Evolutionary conservation across 2,888 invertebrate species (phyloP).

Genomic region (Lampropteryx suffumata): DNA sequence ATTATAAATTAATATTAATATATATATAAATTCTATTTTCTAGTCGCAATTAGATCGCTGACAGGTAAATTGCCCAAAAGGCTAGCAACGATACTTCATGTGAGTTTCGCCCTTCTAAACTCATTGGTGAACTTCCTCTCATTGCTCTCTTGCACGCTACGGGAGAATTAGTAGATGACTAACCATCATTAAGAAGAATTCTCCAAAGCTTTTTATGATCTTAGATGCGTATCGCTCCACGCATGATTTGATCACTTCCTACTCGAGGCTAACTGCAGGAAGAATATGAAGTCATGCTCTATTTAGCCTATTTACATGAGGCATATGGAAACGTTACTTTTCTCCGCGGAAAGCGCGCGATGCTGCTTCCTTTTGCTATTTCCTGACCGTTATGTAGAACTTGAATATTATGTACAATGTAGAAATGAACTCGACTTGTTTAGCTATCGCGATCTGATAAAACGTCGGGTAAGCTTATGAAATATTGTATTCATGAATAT

Average conservation of each 20-base stretch:
- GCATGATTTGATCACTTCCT: conserved; percentile 18
- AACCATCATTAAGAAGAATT: too few relatives aligned
- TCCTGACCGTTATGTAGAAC: conserved; percentile 12
- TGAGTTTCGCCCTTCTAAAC: too few relatives aligned
- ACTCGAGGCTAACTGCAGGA: conserved; percentile 9
- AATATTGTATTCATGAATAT: neutral
- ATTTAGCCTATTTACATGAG: conserved; percentile 20
- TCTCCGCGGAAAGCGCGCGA: conserved; percentile 10
- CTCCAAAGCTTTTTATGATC: neutral
- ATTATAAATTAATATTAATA: too few relatives aligned
- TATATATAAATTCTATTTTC: too few relatives aligned
- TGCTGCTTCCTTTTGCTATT: conserved; percentile 20
- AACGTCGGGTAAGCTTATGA: neutral
- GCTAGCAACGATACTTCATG: too few relatives aligned
- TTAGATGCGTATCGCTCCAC: conserved; percentile 4
- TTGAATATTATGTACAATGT: neutral
- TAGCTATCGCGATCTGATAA: conserved; percentile 1
- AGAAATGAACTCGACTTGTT: neutral
- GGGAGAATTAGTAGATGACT: too few relatives aligned
- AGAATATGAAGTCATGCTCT: conserved; percentile 15
- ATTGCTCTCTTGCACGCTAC: too few relatives aligned
- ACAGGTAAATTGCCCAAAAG: too few relatives aligned
- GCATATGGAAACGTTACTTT: conserved; percentile 12
- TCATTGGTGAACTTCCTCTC: too few relatives aligned
- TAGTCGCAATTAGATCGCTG: too few relatives aligned